phyloP scores from a whole-genome alignment of 2,888 invertebrate species.

The Ennomos erosarius region DNA sequence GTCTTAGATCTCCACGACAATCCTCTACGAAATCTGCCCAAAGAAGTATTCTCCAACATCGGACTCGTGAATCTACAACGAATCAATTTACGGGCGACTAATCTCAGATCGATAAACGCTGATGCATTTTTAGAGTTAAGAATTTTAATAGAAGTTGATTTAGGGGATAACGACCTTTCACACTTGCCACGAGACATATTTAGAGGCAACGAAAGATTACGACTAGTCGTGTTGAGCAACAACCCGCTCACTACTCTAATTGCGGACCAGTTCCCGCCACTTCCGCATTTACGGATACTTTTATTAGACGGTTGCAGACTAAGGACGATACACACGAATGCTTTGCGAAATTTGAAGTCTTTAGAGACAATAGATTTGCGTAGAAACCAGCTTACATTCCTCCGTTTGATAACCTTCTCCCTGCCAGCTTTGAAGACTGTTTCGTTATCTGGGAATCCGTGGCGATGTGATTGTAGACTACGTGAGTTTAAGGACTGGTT shows the following conservation, averaged over 20 bases:
- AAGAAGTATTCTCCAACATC: constrained; percentile 91
- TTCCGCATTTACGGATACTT: constrained; percentile 92
- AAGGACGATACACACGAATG: constrained; percentile 89
- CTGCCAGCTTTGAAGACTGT: constrained; percentile 92
- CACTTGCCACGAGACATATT: constrained; percentile 92
- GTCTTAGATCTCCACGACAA: constrained; percentile 93
- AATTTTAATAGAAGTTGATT: constrained; percentile 94
- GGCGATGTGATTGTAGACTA: constrained; percentile 95
- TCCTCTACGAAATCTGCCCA: constrained; percentile 89
- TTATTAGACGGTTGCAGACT: constrained; percentile 93
- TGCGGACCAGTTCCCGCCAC: constrained; percentile 91
- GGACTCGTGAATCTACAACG: constrained; percentile 94
- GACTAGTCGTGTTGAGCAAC: constrained; percentile 91
- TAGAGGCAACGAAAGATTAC: constrained; percentile 92
- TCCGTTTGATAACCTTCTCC: constrained; percentile 86
- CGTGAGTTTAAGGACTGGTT: constrained; percentile 94
- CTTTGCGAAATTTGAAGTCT: constrained; percentile 90
- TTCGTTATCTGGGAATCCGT: constrained; percentile 93
- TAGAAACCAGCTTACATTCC: constrained; percentile 90
- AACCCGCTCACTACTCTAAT: constrained; percentile 91
- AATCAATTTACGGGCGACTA: constrained; percentile 91
- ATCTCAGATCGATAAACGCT: constrained; percentile 90
- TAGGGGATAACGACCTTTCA: constrained; percentile 92
- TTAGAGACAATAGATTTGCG: constrained; percentile 92
- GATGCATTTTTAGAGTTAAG: constrained; percentile 95